Conservation (phyloP, 1,140 invertebrate genomes). For the Zaprionus davidi region DNA sequence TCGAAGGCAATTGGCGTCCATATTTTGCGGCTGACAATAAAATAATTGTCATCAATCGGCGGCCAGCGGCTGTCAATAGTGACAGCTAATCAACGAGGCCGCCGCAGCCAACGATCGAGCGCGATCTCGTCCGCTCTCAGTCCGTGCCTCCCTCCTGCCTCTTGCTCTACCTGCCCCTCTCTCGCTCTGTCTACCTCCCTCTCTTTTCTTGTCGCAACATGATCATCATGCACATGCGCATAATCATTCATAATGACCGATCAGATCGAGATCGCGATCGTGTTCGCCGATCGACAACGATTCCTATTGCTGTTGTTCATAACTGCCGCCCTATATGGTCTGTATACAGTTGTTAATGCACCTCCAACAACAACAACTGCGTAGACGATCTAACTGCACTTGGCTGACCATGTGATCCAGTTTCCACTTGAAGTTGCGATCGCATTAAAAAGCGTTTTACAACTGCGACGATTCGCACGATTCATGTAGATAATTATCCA, state of each 20-base stretch:
- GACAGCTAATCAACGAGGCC: constrained; percentile 71
- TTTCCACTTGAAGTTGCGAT: constrained; percentile 20
- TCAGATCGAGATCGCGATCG: constrained; percentile 19
- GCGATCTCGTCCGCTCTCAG: neutral
- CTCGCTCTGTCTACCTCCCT: neutral
- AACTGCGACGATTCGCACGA: neutral
- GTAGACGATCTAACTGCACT: constrained; percentile 28
- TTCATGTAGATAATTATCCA: neutral
- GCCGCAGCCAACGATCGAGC: neutral
- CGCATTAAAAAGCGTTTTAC: neutral
- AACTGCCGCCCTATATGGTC: constrained; percentile 57
- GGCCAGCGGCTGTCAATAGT: constrained; percentile 69
- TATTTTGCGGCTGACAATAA: constrained; percentile 54
- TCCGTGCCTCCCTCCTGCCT: neutral
- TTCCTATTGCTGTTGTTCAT: constrained; percentile 44
- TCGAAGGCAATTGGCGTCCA: constrained; percentile 26
- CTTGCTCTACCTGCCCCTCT: neutral
- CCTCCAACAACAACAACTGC: constrained; percentile 1
- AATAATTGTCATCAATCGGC: constrained; percentile 79
- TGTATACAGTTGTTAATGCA: constrained; percentile 51
- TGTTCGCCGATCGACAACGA: constrained; percentile 4
- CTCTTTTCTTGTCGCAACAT: constrained; percentile 25
- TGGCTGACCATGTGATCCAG: constrained; percentile 19
- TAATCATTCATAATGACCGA: constrained; percentile 77
- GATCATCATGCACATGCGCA: constrained; percentile 62